Base-by-base conservation (phyloP, 2,113 vertebrate genomes). In the Amblyornis subalaris region DNA sequence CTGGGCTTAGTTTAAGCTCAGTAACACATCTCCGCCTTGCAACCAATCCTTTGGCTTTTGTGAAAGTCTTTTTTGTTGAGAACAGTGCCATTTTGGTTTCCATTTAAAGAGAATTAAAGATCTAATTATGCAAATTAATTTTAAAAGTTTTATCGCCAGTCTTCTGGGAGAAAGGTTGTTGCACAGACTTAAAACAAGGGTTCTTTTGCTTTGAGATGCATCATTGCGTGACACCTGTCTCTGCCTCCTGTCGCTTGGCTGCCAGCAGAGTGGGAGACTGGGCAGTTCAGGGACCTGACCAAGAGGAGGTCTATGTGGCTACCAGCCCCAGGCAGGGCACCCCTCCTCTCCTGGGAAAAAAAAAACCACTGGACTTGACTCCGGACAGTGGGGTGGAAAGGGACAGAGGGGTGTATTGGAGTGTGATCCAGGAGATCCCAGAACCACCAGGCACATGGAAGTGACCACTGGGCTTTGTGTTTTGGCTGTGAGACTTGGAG, bases 91-190 rank as follows among this genome's bases (percentile, higher is more conserved):
- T 95, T 95, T 95, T 93, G 90, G 51, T 93, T 88, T 83, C 78
- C 67, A 64, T 85, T 86, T 95, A 28, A 93, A 91, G 92, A 83
- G 86, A 95, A 89, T 86, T 92, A 89, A 95, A 91, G 88, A 94
- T 74, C 88, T 82, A 90, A 60, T 94, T 95, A 95, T 91, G 89
- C 69, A 88, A 93, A 94, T 90, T 74, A 91, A 85, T 94, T 94
- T 95, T 31, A 90, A 94, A 96, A 89, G 82, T 78, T 90, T 94
- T 90, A 84, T 88, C 1, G 0, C 44, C 65, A 35, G 5, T 88
- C 89, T 91, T 93, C 72, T 85, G 78, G 75, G 85, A 94, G 85
- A 83, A 83, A 91, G 67, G 69, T 90, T 80, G 69, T 74, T 73
- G 66, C 64, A 85, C 50, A 62, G 78, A 54, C 64, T 90, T 94